Percentiles rank a stretch among this genome's conserved stretches.
phyloP scores from a whole-genome alignment of 2,888 invertebrate species.

The Sylvicola cinctus region DNA sequence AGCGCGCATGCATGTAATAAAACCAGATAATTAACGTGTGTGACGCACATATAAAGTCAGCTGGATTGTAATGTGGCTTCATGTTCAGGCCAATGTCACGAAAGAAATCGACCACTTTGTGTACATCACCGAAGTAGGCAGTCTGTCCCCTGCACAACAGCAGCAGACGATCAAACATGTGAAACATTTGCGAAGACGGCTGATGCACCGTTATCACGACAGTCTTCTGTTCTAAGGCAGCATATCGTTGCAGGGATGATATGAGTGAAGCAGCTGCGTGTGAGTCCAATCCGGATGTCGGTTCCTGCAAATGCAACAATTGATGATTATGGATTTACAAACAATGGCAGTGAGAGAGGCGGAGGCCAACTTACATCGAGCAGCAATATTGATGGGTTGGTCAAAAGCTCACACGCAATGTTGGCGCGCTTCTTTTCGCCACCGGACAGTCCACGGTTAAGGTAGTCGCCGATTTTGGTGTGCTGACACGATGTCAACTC shows the following conservation, averaged over 20 bases:
- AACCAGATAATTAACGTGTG: not conserved
- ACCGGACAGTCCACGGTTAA: slow-evolving; percentile 55
- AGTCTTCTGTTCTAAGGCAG: slow-evolving; percentile 53
- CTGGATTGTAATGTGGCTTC: slow-evolving; percentile 61
- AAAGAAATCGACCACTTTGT: slow-evolving; percentile 51
- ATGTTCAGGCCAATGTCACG: slow-evolving; percentile 46
- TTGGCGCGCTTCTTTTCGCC: slow-evolving; percentile 69
- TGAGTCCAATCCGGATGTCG: slow-evolving; percentile 65
- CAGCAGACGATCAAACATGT: slow-evolving; percentile 58
- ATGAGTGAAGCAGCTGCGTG: slow-evolving; percentile 57
- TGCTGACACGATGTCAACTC: slow-evolving; percentile 54
- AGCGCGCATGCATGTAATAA: not conserved
- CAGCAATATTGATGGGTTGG: slow-evolving; percentile 58
- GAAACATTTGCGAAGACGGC: slow-evolving; percentile 67
- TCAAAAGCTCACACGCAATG: slow-evolving; percentile 62
- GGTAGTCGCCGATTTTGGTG: slow-evolving; percentile 56
- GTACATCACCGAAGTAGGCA: slow-evolving; percentile 54
- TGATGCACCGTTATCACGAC: slow-evolving; percentile 65
- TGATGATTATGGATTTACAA: not conserved
- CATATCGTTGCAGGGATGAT: slow-evolving; percentile 49
- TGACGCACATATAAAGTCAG: slow-evolving; percentile 58
- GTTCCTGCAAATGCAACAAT: slow-evolving; percentile 35
- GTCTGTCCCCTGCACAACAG: slow-evolving; percentile 48
- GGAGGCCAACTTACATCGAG: slow-evolving; percentile 55
- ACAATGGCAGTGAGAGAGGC: slow-evolving; percentile 3